Evolutionary conservation across 2,797 vertebrate genomes (phyloP).

Genomic region (Euthynnus affinis): DNA sequence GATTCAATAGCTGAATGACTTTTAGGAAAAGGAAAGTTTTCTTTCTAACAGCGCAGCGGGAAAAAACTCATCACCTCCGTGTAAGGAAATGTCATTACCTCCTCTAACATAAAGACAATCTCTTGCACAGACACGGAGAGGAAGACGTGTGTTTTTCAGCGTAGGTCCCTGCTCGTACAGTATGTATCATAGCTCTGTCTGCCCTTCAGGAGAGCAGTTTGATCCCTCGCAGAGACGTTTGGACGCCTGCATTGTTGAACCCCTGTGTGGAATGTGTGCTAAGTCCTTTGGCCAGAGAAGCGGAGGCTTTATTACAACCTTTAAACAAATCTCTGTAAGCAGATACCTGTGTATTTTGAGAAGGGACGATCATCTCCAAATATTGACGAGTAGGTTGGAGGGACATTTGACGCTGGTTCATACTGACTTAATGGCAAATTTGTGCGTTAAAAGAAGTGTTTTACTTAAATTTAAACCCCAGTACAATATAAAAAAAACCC

Average conservation of each 20-base stretch:
- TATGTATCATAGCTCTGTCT: constrained; percentile 20
- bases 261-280: constrained; percentile 75
- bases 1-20: background rate
- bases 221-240: constrained; percentile 55
- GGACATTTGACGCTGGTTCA: constrained; percentile 12
- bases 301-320: constrained; percentile 65
- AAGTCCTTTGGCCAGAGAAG: constrained; percentile 59
- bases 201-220: constrained; percentile 50
- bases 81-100: constrained; percentile 48
- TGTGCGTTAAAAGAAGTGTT: background rate
- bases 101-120: constrained; percentile 11
- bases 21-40: constrained; percentile 10
- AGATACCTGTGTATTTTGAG: constrained; percentile 73
- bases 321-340: constrained; percentile 73
- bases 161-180: constrained; percentile 24
- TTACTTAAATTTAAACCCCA: background rate
- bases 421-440: background rate
- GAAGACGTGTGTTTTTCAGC: constrained; percentile 8
- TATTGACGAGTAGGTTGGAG: constrained; percentile 23
- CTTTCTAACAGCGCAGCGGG: background rate
- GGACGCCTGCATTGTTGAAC: constrained; percentile 72
- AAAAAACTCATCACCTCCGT: constrained; percentile 10
- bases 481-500: background rate
- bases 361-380: constrained; percentile 55
- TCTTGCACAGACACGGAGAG: constrained; percentile 25